Evolutionary conservation across 2,797 vertebrate genomes (phyloP), one percentile per base, ranked within the genome.

Genomic region (Ciconia nigra): DNA sequence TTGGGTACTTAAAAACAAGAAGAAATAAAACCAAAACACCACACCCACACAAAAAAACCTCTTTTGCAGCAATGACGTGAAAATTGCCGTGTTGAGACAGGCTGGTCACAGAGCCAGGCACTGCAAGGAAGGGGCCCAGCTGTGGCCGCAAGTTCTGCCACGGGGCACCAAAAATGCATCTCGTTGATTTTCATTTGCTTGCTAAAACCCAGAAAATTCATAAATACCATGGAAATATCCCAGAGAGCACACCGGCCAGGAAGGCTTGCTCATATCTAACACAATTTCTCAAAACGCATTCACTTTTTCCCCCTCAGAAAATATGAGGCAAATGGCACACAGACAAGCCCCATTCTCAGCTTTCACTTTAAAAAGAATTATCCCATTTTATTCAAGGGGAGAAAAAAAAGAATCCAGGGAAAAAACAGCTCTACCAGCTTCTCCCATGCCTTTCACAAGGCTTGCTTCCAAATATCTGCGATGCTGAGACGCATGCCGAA

Each of bases 401-500:
- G 33, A 13, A 58, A 59, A 55, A 63, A 52, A 52, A 17, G 11
- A 21, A 35, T 22, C 25, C 35, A 44, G 10, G 17, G 17, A 67
- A 42, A 51, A 51, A 5, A 0, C 54, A 72, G 24, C 42, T 72
- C 65, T 58, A n/a, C 11, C 14, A 35, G 14, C 26, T 17, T 59
- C 39, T 41, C 39, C 69, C 15, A 29, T 4, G 37, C 33, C 46
- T 55, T 42, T 66, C 57, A 33, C 20, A 58, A 47, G 35, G 17
- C 54, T 72, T 19, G 2, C 31, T 52, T 78, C 41, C n/a, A 54
- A 58, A 59, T 24, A 35, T 7, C 17, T 0, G 5, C 0, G 15
- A 31, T 8, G 28, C 15, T 0, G 4, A 51, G 26, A 44, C 0
- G 1, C 0, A 0, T 31, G 51, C 35, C 1, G 2, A 44, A 51